Percentiles rank a stretch among this genome's conserved stretches.
Evolutionary conservation across 2,888 invertebrate genomes (phyloP).

Genomic region (Chloromyia formosa): DNA sequence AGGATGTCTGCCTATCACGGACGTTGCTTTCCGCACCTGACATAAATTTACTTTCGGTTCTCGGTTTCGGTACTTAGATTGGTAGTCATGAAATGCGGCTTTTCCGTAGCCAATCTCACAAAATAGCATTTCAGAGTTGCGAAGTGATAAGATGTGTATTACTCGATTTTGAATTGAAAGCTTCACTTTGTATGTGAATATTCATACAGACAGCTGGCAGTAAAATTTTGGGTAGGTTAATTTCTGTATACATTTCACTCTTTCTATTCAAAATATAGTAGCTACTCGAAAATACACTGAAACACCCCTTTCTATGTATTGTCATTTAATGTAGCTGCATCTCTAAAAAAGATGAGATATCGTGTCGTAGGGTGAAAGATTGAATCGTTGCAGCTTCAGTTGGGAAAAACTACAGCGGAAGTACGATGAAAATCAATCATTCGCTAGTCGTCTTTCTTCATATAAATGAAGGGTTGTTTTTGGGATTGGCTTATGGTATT

Average conservation of each 20-base stretch:
- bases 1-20: slow-evolving; percentile 48
- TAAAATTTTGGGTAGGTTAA: too few species aligned
- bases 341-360: not conserved
- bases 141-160: too few species aligned
- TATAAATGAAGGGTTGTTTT: slow-evolving; percentile 6
- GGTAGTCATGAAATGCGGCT: not conserved
- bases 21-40: slow-evolving; percentile 49
- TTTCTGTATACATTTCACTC: too few species aligned
- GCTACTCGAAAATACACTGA: too few species aligned
- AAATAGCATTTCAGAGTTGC: not conserved
- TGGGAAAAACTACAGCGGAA: slow-evolving; percentile 11
- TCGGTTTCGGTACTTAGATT: not conserved
- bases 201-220: too few species aligned
- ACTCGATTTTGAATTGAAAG: too few species aligned
- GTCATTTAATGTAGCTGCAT: too few species aligned
- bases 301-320: too few species aligned
- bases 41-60: slow-evolving; percentile 46
- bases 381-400: not conserved
- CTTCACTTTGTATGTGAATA: too few species aligned
- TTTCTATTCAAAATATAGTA: too few species aligned
- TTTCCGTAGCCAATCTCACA: slow-evolving; percentile 10
- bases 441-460: slow-evolving; percentile 34
- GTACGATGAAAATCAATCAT: slow-evolving; percentile 46
- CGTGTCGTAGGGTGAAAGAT: slow-evolving; percentile 6
- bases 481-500: not conserved